Evolutionary conservation across 2,113 vertebrate genomes (phyloP).

Genomic region (Dipodomys ordii): DNA sequence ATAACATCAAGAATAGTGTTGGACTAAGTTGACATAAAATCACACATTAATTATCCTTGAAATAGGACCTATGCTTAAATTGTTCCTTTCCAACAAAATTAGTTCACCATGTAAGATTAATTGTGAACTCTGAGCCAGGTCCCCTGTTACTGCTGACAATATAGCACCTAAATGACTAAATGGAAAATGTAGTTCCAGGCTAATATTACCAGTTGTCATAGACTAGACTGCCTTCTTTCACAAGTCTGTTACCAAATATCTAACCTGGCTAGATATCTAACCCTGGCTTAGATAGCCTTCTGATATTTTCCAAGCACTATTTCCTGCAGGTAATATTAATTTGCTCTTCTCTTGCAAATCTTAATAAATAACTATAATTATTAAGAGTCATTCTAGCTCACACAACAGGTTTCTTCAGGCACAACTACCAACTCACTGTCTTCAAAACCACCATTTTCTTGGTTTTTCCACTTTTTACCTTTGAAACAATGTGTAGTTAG

Average conservation of each 20-base stretch:
- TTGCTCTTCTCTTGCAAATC: not conserved
- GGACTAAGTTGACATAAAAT: not conserved
- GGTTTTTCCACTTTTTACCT: not conserved
- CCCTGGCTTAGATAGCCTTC: not conserved
- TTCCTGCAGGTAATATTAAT: not conserved
- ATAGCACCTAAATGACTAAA: not conserved
- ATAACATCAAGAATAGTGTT: not conserved
- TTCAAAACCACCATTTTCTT: constrained; percentile 5
- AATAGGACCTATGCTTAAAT: not conserved
- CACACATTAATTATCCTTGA: not conserved
- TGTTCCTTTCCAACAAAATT: not conserved
- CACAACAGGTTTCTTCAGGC: not conserved
- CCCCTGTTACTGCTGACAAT: not conserved
- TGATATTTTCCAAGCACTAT: not conserved
- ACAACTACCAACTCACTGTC: not conserved
- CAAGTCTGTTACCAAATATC: not conserved
- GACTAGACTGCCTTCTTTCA: not conserved
- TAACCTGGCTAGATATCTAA: not conserved
- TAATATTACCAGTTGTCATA: not conserved
- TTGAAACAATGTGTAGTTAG: not conserved
- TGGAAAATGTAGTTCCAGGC: not conserved
- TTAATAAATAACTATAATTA: not conserved
- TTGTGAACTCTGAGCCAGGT: not conserved
- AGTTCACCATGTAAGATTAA: not conserved
- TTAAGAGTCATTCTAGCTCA: not conserved